Evolutionary conservation across 2,113 vertebrate genomes (phyloP), one percentile per base, ranked within the genome.

Genomic region (Protobothrops mucrosquamatus): DNA sequence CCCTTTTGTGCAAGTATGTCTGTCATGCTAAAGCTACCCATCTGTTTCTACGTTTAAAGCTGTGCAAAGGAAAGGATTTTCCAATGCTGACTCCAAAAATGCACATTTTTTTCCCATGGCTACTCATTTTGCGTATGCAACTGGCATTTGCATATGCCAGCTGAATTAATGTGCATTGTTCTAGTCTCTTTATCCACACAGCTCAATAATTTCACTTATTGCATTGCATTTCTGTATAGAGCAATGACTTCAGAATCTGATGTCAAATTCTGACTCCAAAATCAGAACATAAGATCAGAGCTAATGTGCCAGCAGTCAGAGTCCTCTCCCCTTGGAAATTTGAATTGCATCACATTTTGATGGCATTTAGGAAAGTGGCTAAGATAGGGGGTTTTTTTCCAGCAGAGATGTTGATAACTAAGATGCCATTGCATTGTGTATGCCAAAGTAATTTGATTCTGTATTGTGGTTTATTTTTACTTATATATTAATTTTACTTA

Each of bases 21-120:
- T 94, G 2, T 92, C 95, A 93, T 29, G 93, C 1, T 74, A 93
- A 22, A 4, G 57, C 69, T 92, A 26, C 48, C 46, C 0, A 0
- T 96, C 91, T 95, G 39, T 92, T 94, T 94, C 93, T 95, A 59
- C 57, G 90, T 22, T 7, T 89, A 54, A 92, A 92, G 20, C 29
- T 94, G 56, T 74, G 88, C 22, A 7, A 29, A 92, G 20, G 46
- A 57, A 57, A 34, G 0, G 0, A 59, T 93, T 95, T 95, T 39
- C 81, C 89, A 87, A 4, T 48, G 34, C 2, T 23, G 11, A 0
- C 1, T 93, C 57, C 86, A 94, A 94, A 92, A 9, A 86, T 20
- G 23, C 0, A 0, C 18, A 56, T 20, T 56, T 0, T 0, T 24
- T 93, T 91, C 92, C 57, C 20, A 11, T 81, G 29, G 0, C 0